Evolutionary conservation across 1,140 invertebrate genomes (phyloP).

Genomic region (Drosophila lowei): DNA sequence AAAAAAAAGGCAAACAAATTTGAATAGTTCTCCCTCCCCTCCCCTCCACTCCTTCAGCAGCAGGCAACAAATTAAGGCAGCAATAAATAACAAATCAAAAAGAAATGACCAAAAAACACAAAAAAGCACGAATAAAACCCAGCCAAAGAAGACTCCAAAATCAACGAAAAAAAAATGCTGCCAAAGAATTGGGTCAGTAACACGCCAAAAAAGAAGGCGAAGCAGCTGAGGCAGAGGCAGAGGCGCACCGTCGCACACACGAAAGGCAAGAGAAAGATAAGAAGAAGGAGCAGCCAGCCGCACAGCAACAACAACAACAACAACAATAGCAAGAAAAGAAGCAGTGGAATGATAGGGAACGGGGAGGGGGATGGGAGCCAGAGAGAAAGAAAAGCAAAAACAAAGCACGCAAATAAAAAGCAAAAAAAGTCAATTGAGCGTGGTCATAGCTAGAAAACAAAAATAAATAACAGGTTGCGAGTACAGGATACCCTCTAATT

Average conservation of each 20-base stretch:
- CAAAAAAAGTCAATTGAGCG: slow-evolving; percentile 62
- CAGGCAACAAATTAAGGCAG: slow-evolving; percentile 72
- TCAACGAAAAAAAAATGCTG: slow-evolving; percentile 22
- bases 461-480: slow-evolving; percentile 11
- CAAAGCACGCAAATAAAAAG: slow-evolving; percentile 48
- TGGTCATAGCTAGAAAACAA: slow-evolving; percentile 52
- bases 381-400: slow-evolving; percentile 22
- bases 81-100: slow-evolving; percentile 79
- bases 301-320: no score
- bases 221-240: slow-evolving; percentile 38
- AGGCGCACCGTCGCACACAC: background rate
- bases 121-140: slow-evolving; percentile 40
- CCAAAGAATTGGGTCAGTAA: slow-evolving; percentile 79
- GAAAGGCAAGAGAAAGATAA: slow-evolving; percentile 8
- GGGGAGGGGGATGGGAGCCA: background rate
- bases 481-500: no score
- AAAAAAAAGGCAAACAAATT: slow-evolving; percentile 31
- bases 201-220: slow-evolving; percentile 56
- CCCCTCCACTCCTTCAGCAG: background rate
- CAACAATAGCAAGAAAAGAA: no score
- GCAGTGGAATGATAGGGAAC: no score
- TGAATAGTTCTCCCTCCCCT: slow-evolving; percentile 48
- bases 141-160: slow-evolving; percentile 39
- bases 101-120: slow-evolving; percentile 71
- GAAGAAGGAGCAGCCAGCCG: no score